Conservation (phyloP, 1,140 invertebrate species). For the Sinella curviseta region DNA sequence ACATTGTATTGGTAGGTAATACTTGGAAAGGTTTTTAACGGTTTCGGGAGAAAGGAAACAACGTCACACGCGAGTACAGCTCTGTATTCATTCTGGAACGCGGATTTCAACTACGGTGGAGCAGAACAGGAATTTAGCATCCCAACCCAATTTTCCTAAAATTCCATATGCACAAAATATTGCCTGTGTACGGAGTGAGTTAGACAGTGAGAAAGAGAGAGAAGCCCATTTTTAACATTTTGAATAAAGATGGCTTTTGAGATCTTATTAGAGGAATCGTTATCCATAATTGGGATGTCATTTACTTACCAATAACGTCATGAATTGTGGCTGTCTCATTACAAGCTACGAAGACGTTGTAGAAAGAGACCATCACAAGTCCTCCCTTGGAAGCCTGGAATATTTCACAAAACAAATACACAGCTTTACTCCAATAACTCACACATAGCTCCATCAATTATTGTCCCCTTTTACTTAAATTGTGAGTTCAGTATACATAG, state of each 20-base stretch:
- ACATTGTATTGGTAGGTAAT: not conserved
- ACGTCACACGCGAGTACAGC: not conserved
- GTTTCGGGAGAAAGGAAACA: not conserved
- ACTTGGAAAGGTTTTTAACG: not conserved
- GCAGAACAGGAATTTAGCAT: no score
- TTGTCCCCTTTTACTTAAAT: not conserved
- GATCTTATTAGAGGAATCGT: no score
- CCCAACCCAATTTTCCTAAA: no score
- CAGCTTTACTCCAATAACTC: no score
- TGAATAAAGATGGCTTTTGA: no score
- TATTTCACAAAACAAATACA: not conserved
- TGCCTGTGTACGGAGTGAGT: no score
- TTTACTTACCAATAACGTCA: constrained; percentile 60
- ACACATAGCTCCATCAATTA: not conserved
- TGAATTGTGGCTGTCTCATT: constrained; percentile 54
- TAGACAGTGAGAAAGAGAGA: no score
- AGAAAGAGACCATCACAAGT: constrained; percentile 52
- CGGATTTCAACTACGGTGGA: not conserved
- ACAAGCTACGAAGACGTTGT: constrained; percentile 50
- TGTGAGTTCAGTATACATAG: no score
- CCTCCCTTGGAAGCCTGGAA: constrained; percentile 49
- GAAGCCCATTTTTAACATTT: no score
- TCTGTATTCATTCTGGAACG: not conserved
- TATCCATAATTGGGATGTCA: not conserved
- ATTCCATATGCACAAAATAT: no score